Evolutionary conservation across 1,140 invertebrate species (phyloP).

Genomic region (Brachionus rotundiformis): DNA sequence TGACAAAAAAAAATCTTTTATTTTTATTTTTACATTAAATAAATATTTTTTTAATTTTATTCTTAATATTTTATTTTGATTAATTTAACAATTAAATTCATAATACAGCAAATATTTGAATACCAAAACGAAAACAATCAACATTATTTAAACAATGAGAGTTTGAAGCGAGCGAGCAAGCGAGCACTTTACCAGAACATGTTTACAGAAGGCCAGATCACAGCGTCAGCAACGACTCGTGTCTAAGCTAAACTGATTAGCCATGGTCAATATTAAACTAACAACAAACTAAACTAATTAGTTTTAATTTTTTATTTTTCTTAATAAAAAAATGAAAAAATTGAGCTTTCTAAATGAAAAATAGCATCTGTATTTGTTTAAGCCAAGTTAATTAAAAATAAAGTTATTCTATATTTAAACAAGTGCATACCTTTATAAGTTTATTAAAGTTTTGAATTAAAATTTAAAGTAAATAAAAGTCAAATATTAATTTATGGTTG

Average conservation of each 20-base stretch:
- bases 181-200: background rate
- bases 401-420: constrained; percentile 20
- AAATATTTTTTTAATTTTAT: background rate
- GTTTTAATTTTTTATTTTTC: background rate
- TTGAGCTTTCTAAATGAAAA: background rate
- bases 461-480: constrained; percentile 42
- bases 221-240: background rate
- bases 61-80: background rate
- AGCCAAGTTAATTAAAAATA: constrained; percentile 32
- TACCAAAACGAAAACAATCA: background rate
- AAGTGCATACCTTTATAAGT: constrained; percentile 43
- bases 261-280: too few relatives aligned
- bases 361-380: constrained; percentile 39
- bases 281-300: background rate
- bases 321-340: background rate
- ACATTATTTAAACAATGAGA: background rate
- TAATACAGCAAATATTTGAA: background rate
- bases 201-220: background rate
- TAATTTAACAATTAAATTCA: background rate
- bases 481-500: background rate
- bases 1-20: too few relatives aligned
- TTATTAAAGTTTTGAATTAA: constrained; percentile 4
- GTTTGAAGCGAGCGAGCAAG: background rate
- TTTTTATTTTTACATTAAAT: background rate
- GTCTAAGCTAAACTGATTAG: too few relatives aligned